Base-by-base conservation (phyloP, 2,113 vertebrate species). In the Bufo bufo region DNA sequence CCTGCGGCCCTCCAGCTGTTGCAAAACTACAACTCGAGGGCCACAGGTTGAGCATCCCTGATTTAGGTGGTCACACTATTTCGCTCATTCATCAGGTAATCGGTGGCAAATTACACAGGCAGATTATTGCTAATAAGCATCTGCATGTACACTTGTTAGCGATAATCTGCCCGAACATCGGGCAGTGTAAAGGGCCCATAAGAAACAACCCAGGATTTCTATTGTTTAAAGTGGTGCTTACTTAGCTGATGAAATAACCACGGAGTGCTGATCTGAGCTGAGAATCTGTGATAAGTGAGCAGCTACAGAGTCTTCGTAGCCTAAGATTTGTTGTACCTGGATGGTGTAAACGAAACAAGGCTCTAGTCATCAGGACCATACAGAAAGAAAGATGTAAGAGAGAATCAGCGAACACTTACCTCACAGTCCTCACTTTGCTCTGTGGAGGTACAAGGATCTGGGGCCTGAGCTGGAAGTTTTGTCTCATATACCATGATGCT, bases 401-500 rank as follows among this genome's bases (percentile, higher is more conserved):
- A 16, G 19, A 10, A 3, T 49, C 13, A 19, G 72, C 45, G 19
- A 23, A 19, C 20, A 12, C 87, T 50, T 95, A 99, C 98, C 97
- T 99, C 97, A 0, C 97, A 99, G 92, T 98, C 97, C 17, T 99
- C 98, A 47, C 92, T 96, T 92, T 96, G 96, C 91, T 99, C 97
- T 91, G 97, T 97, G 0, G 97, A 94, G 84, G 94, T 95, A 0
- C 95, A 95, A 83, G 96, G 97, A 23, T 95, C 91, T 2, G 97
- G 97, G 75, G 95, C 93, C 92, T 96, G 97, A 85, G 95, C 95
- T 61, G 97, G 97, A 63, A 97, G 95, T 92, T 98, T 99, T 61
- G 97, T 98, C 94, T 99, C 98, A 0, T 99, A 98, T 4, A 99
- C 97, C 98, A 99, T 99, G 89, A 99, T 97, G 77, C 98, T 99